A percentile compares a stretch with the other conserved stretches of the same genome.
phyloP scores from a whole-genome alignment of 2,888 invertebrate species.

The Drosophila mulleri region DNA sequence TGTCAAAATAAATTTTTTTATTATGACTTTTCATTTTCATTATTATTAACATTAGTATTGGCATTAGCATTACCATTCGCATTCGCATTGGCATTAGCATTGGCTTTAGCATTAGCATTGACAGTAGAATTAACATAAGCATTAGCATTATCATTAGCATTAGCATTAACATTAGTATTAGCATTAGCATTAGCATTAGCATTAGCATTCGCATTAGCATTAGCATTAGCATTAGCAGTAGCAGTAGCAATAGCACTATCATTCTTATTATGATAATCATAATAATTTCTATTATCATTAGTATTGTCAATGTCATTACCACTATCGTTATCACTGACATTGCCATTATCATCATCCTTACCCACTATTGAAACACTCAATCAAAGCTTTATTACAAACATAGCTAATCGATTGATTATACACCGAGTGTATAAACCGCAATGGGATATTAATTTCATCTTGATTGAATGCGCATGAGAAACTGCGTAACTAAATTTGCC shows the following conservation, averaged over 20 bases:
- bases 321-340: background rate
- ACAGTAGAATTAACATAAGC: no score
- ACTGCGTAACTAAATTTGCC: background rate
- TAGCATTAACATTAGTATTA: background rate
- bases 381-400: slow-evolving; percentile 5
- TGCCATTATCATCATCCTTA: background rate
- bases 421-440: background rate
- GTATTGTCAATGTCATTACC: background rate
- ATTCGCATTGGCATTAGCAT: no score
- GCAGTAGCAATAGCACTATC: background rate
- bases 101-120: background rate
- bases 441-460: slow-evolving; percentile 2
- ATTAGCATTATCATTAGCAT: no score
- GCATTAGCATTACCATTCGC: no score
- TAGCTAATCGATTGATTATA: slow-evolving; percentile 9
- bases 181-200: background rate
- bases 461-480: slow-evolving; percentile 3
- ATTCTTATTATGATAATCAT: background rate
- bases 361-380: background rate
- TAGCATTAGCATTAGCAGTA: background rate
- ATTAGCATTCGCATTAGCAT: background rate
- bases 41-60: no score
- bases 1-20: background rate
- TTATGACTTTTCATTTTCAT: no score
- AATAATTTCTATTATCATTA: background rate